Base-by-base conservation (phyloP, 1,140 invertebrate species). In the Neocloeon triangulifer region DNA sequence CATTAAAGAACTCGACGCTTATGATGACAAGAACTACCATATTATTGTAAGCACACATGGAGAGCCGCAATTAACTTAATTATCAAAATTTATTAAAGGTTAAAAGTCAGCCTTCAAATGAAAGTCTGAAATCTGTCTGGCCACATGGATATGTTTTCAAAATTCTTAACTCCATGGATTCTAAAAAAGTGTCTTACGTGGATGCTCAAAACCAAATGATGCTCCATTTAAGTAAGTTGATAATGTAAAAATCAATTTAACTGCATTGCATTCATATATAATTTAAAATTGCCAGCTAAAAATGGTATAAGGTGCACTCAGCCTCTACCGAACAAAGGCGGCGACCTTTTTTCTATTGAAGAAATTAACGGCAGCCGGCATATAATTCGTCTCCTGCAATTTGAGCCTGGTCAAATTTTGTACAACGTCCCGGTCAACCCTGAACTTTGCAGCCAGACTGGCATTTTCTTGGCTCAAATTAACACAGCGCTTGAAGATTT, bases 21-120 rank as follows among this genome's bases (percentile, higher is more conserved):
- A 85, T 44, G 77, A 85, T 44, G 81, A 88, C 50, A 69, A 63
- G 42, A 86, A 86, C 51, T 85, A 67, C 43, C 58, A 46, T 37
- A 51, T 64, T 14, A 44, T 48, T 31, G 60, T 43, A 32, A 30
- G 14, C n/a, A n/a, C n/a, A n/a, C n/a, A n/a, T n/a, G 14, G 2
- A 21, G n/a, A n/a, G n/a, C n/a, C n/a, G n/a, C n/a, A 15, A 39
- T 17, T 32, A n/a, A 23, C 22, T 7, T 15, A 22, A 17, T 18
- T 3, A 29, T 33, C 30, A 15, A 28, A 13, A 16, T n/a, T n/a
- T n/a, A n/a, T n/a, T n/a, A n/a, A n/a, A 19, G 20, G 15, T 37
- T 34, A 45, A 48, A 0, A 32, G 39, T 4, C 15, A 32, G 8
- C 14, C 25, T 8, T 36, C 34, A 13, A 38, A 36, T 18, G 49